Evolutionary conservation across 2,888 invertebrate genomes (phyloP), one percentile per base, ranked within the genome.

Genomic region (Pheosia tremula): DNA sequence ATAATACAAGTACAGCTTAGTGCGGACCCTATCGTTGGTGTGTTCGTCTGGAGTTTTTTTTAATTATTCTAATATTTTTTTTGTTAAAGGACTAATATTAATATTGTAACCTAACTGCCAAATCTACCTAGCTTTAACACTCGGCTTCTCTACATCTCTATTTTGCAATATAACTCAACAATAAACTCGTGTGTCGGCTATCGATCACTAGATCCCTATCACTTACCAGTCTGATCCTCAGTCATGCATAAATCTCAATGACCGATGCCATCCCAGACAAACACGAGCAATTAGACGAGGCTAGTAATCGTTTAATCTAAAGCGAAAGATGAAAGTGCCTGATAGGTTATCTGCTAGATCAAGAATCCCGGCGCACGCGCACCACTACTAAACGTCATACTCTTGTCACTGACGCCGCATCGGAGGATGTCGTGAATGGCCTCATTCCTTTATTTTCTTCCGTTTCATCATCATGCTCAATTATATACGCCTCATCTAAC

Each of bases 201-300:
- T 75, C 75, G 75, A 75, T 75, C 75, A 68, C 69, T 68, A 70
- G 73, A 75, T 75, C 73, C 68, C 58, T 70, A 73, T 77, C 80
- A 79, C 75, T 73, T 75, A 75, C 74, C 63, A 72, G 73, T 78
- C 74, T 64, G 78, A 77, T 71, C 78, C 77, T 80, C 82, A 85
- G 79, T 81, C 86, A 87, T 82, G 87, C 90, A 85, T 87, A 83
- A 84, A 85, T 84, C 81, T 86, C 82, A 82, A 83, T 84, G 83
- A 82, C 79, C 81, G 83, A 84, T 85, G 75, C 83, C 79, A 80
- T 75, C 73, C 84, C 83, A 86, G 86, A 86, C 88, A 85, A 83
- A 88, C 82, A 84, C 85, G 84, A 85, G 87, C 91, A 91, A 92
- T 93, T 93, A 93, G 87, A 90, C 80, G 85, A 84, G 90, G 88